Conservation (phyloP, 1,140 invertebrate genomes). For the Leptinotarsa texana region DNA sequence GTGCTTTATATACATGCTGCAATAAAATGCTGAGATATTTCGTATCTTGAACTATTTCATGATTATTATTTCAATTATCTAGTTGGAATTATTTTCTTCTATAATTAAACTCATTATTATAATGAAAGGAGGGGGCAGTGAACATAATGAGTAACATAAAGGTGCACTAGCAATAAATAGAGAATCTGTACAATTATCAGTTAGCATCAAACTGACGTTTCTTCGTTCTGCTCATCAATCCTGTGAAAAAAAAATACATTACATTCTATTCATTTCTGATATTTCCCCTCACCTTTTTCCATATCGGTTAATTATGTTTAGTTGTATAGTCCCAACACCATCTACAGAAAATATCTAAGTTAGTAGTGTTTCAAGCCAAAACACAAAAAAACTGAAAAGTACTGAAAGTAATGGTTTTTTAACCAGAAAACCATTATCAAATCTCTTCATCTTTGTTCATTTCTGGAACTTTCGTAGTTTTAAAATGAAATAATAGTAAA, state of each 20-base stretch:
- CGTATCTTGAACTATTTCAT: no score
- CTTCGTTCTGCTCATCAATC: conserved; percentile 64
- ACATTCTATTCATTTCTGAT: not conserved
- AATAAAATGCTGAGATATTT: not conserved
- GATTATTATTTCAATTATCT: not conserved
- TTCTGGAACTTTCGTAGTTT: no score
- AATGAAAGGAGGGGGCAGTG: not conserved
- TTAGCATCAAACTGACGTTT: conserved; percentile 59
- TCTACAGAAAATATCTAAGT: conserved; percentile 39
- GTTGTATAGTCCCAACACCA: conserved; percentile 55
- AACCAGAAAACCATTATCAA: no score
- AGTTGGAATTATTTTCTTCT: not conserved
- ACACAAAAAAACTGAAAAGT: no score
- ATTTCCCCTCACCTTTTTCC: conserved; percentile 33
- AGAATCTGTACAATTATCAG: conserved; percentile 32
- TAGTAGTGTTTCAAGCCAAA: not conserved
- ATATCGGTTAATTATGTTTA: conserved; percentile 44
- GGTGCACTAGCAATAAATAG: conserved; percentile 32
- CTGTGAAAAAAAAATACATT: conserved; percentile 53
- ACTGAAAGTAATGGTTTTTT: no score
- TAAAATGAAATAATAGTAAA: no score
- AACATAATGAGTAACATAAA: conserved; percentile 11
- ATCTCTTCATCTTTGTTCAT: no score
- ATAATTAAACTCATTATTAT: not conserved
- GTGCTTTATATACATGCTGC: not conserved